Evolutionary conservation across 2,888 invertebrate genomes (phyloP).

Genomic region (Cactoblastis cactorum): DNA sequence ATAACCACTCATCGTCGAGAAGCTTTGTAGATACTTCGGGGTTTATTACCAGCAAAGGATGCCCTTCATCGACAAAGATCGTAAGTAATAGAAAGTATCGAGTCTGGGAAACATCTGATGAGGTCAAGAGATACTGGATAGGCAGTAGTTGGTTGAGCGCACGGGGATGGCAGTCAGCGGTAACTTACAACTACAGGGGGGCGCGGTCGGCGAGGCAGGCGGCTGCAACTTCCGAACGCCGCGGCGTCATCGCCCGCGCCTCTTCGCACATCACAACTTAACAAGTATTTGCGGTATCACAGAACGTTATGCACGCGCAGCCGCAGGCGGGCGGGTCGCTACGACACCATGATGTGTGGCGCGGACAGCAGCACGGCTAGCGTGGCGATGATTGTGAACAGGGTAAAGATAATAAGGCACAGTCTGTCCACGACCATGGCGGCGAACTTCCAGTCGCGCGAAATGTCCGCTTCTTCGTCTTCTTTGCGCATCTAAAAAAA

Average conservation of each 20-base stretch:
- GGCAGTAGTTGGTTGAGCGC: slow-evolving; percentile 63
- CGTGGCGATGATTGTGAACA: slow-evolving; percentile 98
- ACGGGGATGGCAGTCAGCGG: slow-evolving; percentile 68
- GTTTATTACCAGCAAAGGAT: slow-evolving; percentile 16
- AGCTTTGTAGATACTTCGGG: slow-evolving; percentile 32
- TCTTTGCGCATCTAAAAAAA: slow-evolving; percentile 91
- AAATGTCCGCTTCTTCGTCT: slow-evolving; percentile 95
- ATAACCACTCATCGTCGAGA: slow-evolving; percentile 36
- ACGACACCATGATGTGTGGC: slow-evolving; percentile 96
- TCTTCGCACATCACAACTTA: slow-evolving; percentile 81
- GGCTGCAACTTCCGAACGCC: slow-evolving; percentile 60
- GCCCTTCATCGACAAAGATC: slow-evolving; percentile 34
- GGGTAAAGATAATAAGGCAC: slow-evolving; percentile 99
- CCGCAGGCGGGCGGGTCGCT: slow-evolving; percentile 80
- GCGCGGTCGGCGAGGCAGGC: slow-evolving; percentile 68
- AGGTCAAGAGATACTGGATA: slow-evolving; percentile 48
- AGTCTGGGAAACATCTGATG: slow-evolving; percentile 46
- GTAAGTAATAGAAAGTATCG: slow-evolving; percentile 41
- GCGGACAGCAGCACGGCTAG: slow-evolving; percentile 98
- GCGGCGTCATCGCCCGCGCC: slow-evolving; percentile 69
- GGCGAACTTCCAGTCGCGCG: slow-evolving; percentile 99
- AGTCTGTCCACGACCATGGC: slow-evolving; percentile 99
- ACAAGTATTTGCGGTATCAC: slow-evolving; percentile 85
- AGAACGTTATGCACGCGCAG: slow-evolving; percentile 79
- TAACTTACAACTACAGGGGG: slow-evolving; percentile 72